phyloP scores from a whole-genome alignment of 2,888 invertebrate genomes.

The Pemphredon lugubris region DNA sequence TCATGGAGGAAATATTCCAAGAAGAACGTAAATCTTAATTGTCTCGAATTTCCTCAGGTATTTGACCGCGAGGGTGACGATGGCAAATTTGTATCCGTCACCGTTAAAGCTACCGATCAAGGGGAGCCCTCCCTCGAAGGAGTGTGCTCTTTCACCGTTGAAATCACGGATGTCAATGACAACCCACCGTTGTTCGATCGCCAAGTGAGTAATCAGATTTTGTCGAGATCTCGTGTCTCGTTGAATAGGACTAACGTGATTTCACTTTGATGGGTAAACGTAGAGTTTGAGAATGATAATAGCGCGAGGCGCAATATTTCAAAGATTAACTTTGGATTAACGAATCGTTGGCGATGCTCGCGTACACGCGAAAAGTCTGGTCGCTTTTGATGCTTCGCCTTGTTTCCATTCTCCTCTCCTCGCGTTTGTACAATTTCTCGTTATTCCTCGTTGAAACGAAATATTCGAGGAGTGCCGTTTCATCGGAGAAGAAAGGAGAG shows the following conservation, averaged over 20 bases:
- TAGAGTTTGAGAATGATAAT: too few relatives aligned
- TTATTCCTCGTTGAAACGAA: constrained; percentile 5
- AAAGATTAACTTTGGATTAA: too few relatives aligned
- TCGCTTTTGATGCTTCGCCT: too few relatives aligned
- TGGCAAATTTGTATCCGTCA: constrained; percentile 97
- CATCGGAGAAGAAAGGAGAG: background rate
- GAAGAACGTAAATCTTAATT: background rate
- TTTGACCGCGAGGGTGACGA: constrained; percentile 98
- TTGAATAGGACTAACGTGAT: too few relatives aligned
- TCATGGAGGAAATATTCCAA: background rate
- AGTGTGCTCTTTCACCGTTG: constrained; percentile 98
- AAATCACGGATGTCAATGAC: constrained; percentile 98
- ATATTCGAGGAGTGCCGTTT: constrained; percentile 1
- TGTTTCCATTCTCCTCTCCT: too few relatives aligned
- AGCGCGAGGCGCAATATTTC: too few relatives aligned
- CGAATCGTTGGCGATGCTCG: too few relatives aligned
- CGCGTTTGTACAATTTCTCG: constrained; percentile 12
- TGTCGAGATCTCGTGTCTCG: too few relatives aligned
- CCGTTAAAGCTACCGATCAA: constrained; percentile 98
- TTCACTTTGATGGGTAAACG: too few relatives aligned
- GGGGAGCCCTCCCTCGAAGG: constrained; percentile 99
- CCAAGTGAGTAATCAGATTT: constrained; percentile 86
- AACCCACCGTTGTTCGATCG: constrained; percentile 97
- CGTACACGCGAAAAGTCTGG: too few relatives aligned
- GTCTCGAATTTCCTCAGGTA: constrained; percentile 82